phyloP scores from a whole-genome alignment of 2,797 vertebrate genomes.

The Pyrocephalus nanus region DNA sequence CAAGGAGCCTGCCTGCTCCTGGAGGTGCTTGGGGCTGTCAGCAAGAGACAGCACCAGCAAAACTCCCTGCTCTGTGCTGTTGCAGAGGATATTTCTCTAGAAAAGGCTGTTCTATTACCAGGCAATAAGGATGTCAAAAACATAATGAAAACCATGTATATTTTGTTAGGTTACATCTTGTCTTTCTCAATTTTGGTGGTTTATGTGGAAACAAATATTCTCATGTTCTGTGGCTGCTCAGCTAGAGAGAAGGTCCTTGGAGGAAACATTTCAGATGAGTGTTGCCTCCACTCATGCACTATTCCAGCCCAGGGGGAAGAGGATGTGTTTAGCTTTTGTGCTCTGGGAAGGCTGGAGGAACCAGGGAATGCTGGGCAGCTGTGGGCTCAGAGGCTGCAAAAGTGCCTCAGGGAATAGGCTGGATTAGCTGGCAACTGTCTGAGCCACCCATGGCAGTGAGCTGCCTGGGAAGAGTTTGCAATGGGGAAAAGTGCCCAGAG shows the following conservation, averaged over 20 bases:
- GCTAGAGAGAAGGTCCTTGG: rapidly evolving
- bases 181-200: background rate
- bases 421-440: background rate
- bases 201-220: background rate
- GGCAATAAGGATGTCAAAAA: background rate
- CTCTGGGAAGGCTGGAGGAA: background rate
- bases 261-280: background rate
- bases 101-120: background rate
- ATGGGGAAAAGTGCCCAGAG: too few relatives aligned
- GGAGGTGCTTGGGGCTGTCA: rapidly evolving
- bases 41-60: background rate
- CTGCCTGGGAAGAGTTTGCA: background rate
- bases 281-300: rapidly evolving
- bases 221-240: background rate
- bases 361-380: background rate
- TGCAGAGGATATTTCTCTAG: background rate
- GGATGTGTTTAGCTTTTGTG: rapidly evolving
- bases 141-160: rapidly evolving
- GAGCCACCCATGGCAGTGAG: background rate
- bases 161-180: background rate
- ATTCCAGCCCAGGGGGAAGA: too few relatives aligned
- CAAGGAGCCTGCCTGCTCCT: rapidly evolving
- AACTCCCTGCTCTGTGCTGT: background rate
- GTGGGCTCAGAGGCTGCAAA: background rate
- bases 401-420: rapidly evolving